Evolutionary conservation across 2,888 invertebrate genomes (phyloP), one percentile per base, ranked within the genome.

Genomic region (Melolontha melolontha): DNA sequence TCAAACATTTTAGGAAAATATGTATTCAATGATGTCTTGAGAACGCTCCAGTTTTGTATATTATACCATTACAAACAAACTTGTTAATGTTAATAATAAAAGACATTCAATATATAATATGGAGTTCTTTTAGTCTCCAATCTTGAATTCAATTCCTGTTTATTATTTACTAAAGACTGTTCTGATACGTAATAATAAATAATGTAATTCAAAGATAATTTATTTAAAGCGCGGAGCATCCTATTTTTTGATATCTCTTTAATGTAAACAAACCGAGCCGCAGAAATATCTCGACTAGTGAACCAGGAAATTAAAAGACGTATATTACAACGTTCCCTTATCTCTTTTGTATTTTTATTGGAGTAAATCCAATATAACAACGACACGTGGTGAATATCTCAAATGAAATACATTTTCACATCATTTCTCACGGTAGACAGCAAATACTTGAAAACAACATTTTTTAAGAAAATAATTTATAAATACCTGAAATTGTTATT

Each of bases 271-370:
- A 62, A 42, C 27, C 12, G 17, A 22, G 39, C 8, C 47, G 59
- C 59, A 39, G 11, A 62, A 62, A 62, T 62, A 62, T 62, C 59
- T 62, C 47, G 59, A 62, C 34, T 62, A 62, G 47, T 62, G 59
- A 62, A 62, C 59, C 59, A 62, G 59, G 59, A 62, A 62, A 62
- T 62, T 62, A 62, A 62, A 62, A 62, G 47, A 47, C 59, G 59
- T 47, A 17, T 47, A 27, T 62, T 34, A 2, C 34, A 34, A 8
- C 47, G 47, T 62, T 62, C 47, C 16, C 59, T 62, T 62, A 62
- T 62, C 59, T 47, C 29, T 14, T 34, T 49, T 59, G 34, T 62
- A 47, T 49, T 62, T 55, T 62, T 62, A 62, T 62, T 62, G 59
- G 59, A 47, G 10, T 62, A 62, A 62, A 62, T 47, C 59, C 59